A percentile compares a stretch with the other conserved stretches of the same genome.
Evolutionary conservation across 2,888 invertebrate species (phyloP).

Genomic region (Venusia cambrica): DNA sequence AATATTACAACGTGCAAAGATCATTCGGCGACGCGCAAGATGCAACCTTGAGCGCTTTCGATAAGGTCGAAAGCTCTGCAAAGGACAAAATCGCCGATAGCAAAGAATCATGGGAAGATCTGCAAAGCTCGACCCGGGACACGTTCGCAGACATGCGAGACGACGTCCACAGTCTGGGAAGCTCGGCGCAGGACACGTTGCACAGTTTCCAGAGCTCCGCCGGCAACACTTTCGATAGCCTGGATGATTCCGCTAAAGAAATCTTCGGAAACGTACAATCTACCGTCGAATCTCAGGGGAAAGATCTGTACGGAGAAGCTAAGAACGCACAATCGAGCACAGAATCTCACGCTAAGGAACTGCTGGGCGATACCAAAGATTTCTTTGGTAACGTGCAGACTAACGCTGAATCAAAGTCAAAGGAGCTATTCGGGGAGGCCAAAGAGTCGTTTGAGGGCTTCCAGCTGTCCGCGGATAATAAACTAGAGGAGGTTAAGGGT

Average conservation of each 20-base stretch:
- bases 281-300: constrained; percentile 49
- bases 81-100: constrained; percentile 67
- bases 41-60: constrained; percentile 72
- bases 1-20: constrained; percentile 51
- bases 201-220: constrained; percentile 75
- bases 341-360: constrained; percentile 50
- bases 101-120: constrained; percentile 64
- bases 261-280: constrained; percentile 50
- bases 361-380: constrained; percentile 46
- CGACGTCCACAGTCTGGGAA: constrained; percentile 63
- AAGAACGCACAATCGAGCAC: constrained; percentile 45
- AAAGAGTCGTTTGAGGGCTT: constrained; percentile 66
- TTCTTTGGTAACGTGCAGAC: constrained; percentile 49
- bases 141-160: constrained; percentile 67
- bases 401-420: constrained; percentile 53
- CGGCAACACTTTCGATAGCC: constrained; percentile 71
- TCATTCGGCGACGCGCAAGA: constrained; percentile 66
- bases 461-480: constrained; percentile 69
- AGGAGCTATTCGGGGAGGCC: constrained; percentile 55
- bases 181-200: constrained; percentile 67
- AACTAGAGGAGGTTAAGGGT: constrained; percentile 63
- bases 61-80: constrained; percentile 69
- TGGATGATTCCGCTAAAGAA: constrained; percentile 66
- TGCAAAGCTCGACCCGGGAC: constrained; percentile 68
- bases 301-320: constrained; percentile 54